A percentile compares a stretch with the other conserved stretches of the same genome.
phyloP scores from a whole-genome alignment of 2,113 vertebrate genomes.

The Ailuropoda melanoleuca region DNA sequence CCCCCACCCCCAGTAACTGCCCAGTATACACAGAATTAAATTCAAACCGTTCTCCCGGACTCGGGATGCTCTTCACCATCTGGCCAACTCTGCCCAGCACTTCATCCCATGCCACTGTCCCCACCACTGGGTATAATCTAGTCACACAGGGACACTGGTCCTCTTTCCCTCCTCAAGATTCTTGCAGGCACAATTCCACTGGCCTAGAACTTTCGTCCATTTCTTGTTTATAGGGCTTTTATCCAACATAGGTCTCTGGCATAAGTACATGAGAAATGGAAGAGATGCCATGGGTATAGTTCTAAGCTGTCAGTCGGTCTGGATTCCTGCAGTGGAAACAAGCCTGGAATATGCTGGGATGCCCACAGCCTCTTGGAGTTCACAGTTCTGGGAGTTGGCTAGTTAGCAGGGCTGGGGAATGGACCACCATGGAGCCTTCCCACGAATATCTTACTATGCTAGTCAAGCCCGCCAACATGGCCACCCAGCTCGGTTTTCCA shows the following conservation, averaged over 20 bases:
- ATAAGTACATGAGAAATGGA: background rate
- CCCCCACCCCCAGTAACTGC: background rate
- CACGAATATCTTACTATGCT: background rate
- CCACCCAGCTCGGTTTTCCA: background rate
- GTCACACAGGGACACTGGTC: too few species aligned
- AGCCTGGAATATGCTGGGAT: background rate
- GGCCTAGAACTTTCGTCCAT: background rate
- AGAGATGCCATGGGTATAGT: background rate
- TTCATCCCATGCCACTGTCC: background rate
- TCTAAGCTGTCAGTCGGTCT: background rate
- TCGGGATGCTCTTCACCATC: background rate
- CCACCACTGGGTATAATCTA: background rate
- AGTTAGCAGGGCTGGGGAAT: background rate
- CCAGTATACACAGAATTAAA: background rate
- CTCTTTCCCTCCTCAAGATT: background rate
- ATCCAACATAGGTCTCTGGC: background rate
- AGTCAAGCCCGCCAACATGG: background rate
- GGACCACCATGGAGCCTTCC: background rate
- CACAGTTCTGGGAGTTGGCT: background rate
- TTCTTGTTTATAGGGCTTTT: background rate
- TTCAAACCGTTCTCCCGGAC: background rate
- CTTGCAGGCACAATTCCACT: background rate
- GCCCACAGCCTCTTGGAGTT: background rate
- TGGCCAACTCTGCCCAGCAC: background rate
- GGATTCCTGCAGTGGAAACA: background rate